These are phyloP conservation scores for Pseudopodoces humilis DNA, from an alignment of 2,113 vertebrate genomes.

Conservation along the genomic window DNA sequence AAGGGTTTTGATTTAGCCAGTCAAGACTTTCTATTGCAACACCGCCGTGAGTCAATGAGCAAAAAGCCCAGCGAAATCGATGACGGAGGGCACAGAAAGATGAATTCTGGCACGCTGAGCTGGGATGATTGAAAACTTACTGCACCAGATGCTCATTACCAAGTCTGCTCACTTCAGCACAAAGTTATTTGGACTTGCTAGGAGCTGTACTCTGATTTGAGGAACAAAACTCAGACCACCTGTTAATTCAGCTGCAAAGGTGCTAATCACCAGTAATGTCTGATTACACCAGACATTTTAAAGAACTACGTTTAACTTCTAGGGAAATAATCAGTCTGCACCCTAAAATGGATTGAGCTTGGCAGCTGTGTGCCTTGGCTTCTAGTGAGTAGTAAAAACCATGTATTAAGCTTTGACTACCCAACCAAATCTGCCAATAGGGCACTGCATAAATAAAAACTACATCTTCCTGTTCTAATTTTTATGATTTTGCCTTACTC, in stretches of 20 bases:
- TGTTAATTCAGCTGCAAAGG: not conserved
- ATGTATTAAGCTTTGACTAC: not conserved
- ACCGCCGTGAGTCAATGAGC: not conserved
- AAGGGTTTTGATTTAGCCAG: not conserved
- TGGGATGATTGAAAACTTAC: not conserved
- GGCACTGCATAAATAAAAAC: not conserved
- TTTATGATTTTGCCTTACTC: not conserved
- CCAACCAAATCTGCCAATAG: not conserved
- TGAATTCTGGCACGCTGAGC: not conserved
- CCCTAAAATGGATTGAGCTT: not conserved
- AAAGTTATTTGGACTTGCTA: not conserved
- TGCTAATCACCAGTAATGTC: not conserved
- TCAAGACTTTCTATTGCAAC: not conserved
- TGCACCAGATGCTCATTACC: not conserved
- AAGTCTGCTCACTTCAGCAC: not conserved
- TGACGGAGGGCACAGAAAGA: not conserved
- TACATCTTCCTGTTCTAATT: not conserved
- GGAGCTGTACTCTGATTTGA: not conserved
- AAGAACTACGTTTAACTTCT: not conserved
- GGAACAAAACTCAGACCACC: not conserved
- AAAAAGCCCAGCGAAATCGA: not conserved
- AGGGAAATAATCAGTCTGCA: not conserved
- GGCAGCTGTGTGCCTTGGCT: not conserved
- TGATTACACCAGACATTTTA: not conserved
- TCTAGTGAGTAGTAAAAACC: not conserved